Base-by-base conservation (phyloP, 64 coral and sea anemone species). In the Actinia tenebrosa region DNA sequence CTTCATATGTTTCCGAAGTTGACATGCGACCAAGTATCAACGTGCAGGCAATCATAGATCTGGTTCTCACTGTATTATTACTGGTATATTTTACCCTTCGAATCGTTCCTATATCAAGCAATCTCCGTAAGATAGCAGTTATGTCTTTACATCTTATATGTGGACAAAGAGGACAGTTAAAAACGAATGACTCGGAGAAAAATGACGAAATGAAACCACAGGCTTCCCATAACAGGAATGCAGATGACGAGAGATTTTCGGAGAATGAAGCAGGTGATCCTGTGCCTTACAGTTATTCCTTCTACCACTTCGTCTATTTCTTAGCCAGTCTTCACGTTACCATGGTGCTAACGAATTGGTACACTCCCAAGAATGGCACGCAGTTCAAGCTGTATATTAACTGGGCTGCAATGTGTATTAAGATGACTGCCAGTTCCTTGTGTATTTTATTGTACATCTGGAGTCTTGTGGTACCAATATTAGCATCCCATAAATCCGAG, bases 361-460 rank as follows among this genome's bases (percentile, higher is more conserved):
- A 94, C 88, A 95, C 87, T 10, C 96, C 96, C 16, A 92, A 94
- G 30, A 83, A 92, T 79, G 91, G 90, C 20, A 94, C 96, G 1
- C 88, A 92, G 64, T 92, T 98, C 14, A 98, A 98, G 22, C 87
- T 98, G 7, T 88, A 85, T 13, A 94, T 98, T 17, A 94, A 94
- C 52, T 98, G 96, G 96, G 93, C 96, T 5, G 93, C 93, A 11
- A 98, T 98, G 96, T 95, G 96, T 37, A 94, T 98, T 84, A 98
- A 98, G 60, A 94, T 98, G 92, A 98, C 93, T 10, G 84, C 92
- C 0, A 98, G 96, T 22, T 92, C 85, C 19, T 77, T 98, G 88
- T 94, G 90, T 77, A 86, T 95, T 66, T 64, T 98, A 16, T 6
- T 98, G 26, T 98, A 98, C 42, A 92, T 98, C 44, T 98, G 92